Evolutionary conservation across 2,888 invertebrate genomes (phyloP).

Genomic region (Cosmorhoe ocellata): DNA sequence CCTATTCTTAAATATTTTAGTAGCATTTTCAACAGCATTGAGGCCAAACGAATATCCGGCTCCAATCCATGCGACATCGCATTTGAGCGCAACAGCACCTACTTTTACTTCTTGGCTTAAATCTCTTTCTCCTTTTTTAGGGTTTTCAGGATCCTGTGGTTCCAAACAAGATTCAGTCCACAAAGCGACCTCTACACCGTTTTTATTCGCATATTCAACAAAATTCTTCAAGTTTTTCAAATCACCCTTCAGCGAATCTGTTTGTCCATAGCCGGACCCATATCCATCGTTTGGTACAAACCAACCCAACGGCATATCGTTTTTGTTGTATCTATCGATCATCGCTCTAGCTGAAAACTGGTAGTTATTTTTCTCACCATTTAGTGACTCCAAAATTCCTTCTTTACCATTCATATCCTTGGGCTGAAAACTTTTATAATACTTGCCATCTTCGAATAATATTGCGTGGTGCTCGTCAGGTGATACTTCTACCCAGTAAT

Average conservation of each 20-base stretch:
- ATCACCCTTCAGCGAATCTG: slow-evolving; percentile 66
- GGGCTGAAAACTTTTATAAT: slow-evolving; percentile 68
- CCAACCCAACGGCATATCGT: slow-evolving; percentile 74
- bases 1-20: slow-evolving; percentile 53
- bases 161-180: slow-evolving; percentile 73
- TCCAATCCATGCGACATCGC: slow-evolving; percentile 76
- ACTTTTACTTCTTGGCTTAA: slow-evolving; percentile 61
- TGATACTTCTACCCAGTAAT: slow-evolving; percentile 70
- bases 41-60: slow-evolving; percentile 70
- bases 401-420: slow-evolving; percentile 55
- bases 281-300: slow-evolving; percentile 76
- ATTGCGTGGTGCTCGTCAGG: slow-evolving; percentile 52
- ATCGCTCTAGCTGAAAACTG: slow-evolving; percentile 76
- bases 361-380: slow-evolving; percentile 72
- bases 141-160: slow-evolving; percentile 62
- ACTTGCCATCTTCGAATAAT: slow-evolving; percentile 68
- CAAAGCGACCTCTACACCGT: slow-evolving; percentile 67
- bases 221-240: slow-evolving; percentile 67
- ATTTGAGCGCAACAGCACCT: slow-evolving; percentile 70
- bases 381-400: slow-evolving; percentile 70
- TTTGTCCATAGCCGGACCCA: slow-evolving; percentile 73
- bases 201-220: slow-evolving; percentile 54
- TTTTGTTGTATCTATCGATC: slow-evolving; percentile 66
- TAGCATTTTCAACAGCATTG: slow-evolving; percentile 64
- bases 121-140: slow-evolving; percentile 74